Base-by-base conservation (phyloP, 2,113 vertebrate species). In the Maccullochella peelii region DNA sequence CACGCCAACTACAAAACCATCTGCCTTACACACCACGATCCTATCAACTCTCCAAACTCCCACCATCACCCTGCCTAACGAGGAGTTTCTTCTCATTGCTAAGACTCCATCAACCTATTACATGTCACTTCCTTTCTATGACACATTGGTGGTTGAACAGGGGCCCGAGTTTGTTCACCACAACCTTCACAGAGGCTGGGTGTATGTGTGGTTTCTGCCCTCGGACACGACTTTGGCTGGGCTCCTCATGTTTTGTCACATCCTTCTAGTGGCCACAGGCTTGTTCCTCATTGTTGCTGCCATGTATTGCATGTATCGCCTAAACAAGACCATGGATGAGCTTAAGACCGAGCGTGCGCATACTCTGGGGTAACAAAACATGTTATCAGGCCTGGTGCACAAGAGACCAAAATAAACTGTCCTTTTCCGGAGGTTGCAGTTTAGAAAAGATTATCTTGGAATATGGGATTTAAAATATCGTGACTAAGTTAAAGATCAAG, bases 181-280 rank as follows among this genome's bases (percentile, higher is more conserved):
- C 30, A 95, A 92, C 80, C 79, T 91, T 74, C 95, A 96, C 2
- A 86, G 94, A 14, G 91, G 94, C 52, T 95, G 97, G 90, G 94
- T 95, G 80, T 97, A 95, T 50, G 95, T 99, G 30, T 98, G 98
- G 95, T 96, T 96, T 0, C 95, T 99, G 47, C 96, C 97, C 2
- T 95, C 97, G 0, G 68, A 89, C 42, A 75, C 62, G 0, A 14
- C 27, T 44, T 55, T 79, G 33, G 85, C 49, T 72, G 94, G 73
- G 25, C 95, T 93, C 91, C 93, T 30, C 90, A 95, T n/a, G 96
- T 87, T 92, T 73, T 67, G 73, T n/a, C 90, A 95, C 66, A 68
- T 95, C 68, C 38, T 94, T 54, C 82, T 95, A 9, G 57, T 95
- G 61, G 79, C 82, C 20, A 54, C 49, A 21, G 94, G 92, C 44